Evolutionary conservation across 53 echinoderm and acorn worm species (phyloP), one percentile per base, ranked within the genome.

Genomic region (Temnopleurus reevesii): DNA sequence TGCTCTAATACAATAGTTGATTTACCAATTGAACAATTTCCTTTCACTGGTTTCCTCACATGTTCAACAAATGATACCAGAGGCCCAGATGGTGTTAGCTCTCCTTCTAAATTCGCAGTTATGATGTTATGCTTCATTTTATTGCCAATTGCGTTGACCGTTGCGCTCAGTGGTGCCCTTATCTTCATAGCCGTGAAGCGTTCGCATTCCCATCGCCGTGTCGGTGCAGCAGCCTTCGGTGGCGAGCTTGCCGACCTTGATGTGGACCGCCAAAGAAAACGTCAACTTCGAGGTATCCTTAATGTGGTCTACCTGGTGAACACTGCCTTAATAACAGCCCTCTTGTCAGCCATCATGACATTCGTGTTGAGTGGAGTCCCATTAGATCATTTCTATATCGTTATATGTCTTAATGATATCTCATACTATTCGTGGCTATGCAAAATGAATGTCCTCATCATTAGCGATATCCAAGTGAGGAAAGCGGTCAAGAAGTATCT

Each of bases 381-480:
- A 8, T 35, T 38, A 38, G 8, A 26, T 1, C 2, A 19, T 66
- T 33, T 31, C 61, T 66, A 66, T 26, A 38, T 21, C 12, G 18
- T 66, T 8, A 41, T 41, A 36, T 66, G 66, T 66, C 66, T 66
- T 21, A 38, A 66, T 66, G 66, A 66, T 18, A 26, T 66, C 21
- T 41, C 66, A 3, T 66, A 66, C 38, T 66, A 19, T 66, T 38
- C 27, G 41, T 66, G 66, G 66, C 41, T 1, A 5, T n/a, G 19
- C 21, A 66, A 66, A 66, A 41, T 66, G 66, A 41, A 41, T n/a
- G 41, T 41, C 19, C 66, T 66, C 41, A 41, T 66, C 38, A 66
- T 66, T 26, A 66, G 66, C 19, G 66, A 66, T 41, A 41, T 66
- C n/a, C 35, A 66, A 66, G 36, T 66, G 41, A 66, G 66, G 41